Evolutionary conservation across 2,888 invertebrate genomes (phyloP).

Genomic region (Escarpia spicata): DNA sequence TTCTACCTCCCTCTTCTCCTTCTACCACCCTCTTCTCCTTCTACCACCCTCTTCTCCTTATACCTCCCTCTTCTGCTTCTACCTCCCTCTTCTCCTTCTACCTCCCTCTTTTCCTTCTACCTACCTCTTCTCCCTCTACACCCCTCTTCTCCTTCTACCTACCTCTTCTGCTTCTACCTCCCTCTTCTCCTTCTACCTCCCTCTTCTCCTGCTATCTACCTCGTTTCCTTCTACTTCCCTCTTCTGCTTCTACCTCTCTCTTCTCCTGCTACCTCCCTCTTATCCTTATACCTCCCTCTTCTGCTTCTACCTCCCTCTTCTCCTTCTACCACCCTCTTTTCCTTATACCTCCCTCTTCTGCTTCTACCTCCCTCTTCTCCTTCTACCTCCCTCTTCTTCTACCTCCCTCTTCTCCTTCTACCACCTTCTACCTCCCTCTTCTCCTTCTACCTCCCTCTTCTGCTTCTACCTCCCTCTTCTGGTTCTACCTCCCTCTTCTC

Average conservation of each 20-base stretch:
- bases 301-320: neutral
- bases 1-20: neutral
- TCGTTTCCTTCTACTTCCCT: neutral
- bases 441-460: neutral
- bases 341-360: neutral
- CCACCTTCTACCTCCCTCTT: neutral
- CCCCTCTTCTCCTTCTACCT: neutral
- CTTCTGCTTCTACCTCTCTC: conserved; percentile 18
- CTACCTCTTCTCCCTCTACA: neutral
- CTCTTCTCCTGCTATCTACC: conserved; percentile 18
- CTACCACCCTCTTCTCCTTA: conserved; percentile 10
- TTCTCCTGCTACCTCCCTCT: neutral
- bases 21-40: conserved; percentile 20
- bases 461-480: no score
- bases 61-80: neutral
- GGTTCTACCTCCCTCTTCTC: neutral
- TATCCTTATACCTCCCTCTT: neutral
- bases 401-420: neutral
- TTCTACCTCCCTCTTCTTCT: neutral
- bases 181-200: conserved; percentile 22
- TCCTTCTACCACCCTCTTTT: neutral
- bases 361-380: conserved; percentile 8
- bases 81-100: conserved; percentile 8
- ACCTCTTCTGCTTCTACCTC: neutral
- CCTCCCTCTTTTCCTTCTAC: neutral